These are phyloP conservation scores for Cyrtorhinus lividipennis DNA, from an alignment of 1,140 invertebrate genomes.

Conservation along the genomic window DNA sequence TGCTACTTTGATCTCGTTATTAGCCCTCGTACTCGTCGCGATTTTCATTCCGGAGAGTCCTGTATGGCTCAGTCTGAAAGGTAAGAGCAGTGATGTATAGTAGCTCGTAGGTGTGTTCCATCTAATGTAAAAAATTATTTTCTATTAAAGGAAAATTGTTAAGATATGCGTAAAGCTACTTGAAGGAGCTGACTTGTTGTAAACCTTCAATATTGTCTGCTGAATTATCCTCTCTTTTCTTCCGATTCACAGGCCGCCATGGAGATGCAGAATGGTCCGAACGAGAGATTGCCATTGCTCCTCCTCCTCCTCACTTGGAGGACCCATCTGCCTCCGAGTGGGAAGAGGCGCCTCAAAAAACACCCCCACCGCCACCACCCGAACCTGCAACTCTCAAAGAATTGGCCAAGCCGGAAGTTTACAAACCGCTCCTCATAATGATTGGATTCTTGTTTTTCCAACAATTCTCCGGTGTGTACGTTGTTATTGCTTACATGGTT, in stretches of 20 bases:
- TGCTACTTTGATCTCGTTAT: constrained; percentile 29
- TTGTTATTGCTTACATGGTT: constrained; percentile 52
- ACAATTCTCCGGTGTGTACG: constrained; percentile 43
- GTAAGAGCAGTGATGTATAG: no score
- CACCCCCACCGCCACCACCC: background rate
- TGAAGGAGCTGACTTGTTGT: no score
- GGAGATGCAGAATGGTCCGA: constrained; percentile 24
- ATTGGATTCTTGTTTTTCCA: constrained; percentile 38
- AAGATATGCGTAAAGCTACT: no score
- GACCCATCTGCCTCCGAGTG: constrained; percentile 11
- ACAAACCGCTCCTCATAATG: constrained; percentile 38
- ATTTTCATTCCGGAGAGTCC: constrained; percentile 39
- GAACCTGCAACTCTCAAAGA: constrained; percentile 20
- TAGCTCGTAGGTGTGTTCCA: no score
- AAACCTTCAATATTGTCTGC: no score
- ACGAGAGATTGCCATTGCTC: constrained; percentile 20
- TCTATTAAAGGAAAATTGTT: no score
- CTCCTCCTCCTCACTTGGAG: background rate
- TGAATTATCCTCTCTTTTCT: no score
- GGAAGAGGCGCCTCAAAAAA: background rate
- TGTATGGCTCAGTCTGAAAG: constrained; percentile 32
- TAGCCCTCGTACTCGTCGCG: constrained; percentile 27
- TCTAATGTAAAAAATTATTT: no score
- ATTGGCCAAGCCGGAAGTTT: constrained; percentile 24
- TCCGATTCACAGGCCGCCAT: constrained; percentile 15